Conservation (phyloP, 2,888 invertebrate genomes). For the Perizoma flavofasciatum region DNA sequence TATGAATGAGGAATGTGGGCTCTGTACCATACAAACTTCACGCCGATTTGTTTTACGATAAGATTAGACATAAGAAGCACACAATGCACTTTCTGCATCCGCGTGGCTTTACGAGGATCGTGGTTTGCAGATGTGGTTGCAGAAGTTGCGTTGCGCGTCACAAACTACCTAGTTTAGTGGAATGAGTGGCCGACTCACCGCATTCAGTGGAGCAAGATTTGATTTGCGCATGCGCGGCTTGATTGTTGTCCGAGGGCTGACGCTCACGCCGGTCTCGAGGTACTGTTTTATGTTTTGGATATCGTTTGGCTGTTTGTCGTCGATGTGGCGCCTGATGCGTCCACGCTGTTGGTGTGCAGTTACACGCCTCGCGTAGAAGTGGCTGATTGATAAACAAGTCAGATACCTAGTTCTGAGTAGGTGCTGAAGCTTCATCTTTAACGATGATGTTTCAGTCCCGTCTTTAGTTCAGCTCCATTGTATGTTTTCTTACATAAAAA, state of each 20-base stretch:
- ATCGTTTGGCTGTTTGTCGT: conserved; percentile 75
- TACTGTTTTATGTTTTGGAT: conserved; percentile 73
- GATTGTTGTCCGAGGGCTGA: conserved; percentile 79
- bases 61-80: conserved; percentile 61
- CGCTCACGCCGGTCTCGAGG: conserved; percentile 71
- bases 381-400: conserved; percentile 67
- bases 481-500: conserved; percentile 3
- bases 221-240: conserved; percentile 82
- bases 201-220: conserved; percentile 80
- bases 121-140: conserved; percentile 63
- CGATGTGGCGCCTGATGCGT: conserved; percentile 70
- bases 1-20: conserved; percentile 68
- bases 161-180: conserved; percentile 74
- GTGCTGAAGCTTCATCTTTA: background rate
- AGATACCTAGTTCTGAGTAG: background rate
- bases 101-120: conserved; percentile 47
- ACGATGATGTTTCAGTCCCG: background rate
- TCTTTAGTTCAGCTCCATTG: background rate
- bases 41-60: conserved; percentile 44
- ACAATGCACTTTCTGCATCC: conserved; percentile 72
- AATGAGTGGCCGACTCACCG: conserved; percentile 84
- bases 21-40: conserved; percentile 68
- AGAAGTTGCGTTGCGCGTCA: conserved; percentile 77
- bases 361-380: conserved; percentile 62
- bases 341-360: conserved; percentile 72